Conservation (phyloP, 1,140 invertebrate species). For the Drosophila leontia region DNA sequence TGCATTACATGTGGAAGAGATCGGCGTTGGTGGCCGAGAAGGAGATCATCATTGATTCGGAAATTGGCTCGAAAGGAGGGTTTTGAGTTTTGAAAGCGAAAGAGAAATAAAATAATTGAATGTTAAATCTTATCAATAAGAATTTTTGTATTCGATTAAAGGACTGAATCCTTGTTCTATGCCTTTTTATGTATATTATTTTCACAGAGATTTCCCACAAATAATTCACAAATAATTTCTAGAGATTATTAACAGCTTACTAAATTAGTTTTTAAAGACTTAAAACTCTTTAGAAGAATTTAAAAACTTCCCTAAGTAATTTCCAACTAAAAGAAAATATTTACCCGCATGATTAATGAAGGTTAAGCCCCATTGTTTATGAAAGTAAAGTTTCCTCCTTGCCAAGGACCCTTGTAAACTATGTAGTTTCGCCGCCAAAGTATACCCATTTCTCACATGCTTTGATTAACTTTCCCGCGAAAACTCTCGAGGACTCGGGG, state of each 20-base stretch:
- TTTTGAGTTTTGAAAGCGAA: not conserved
- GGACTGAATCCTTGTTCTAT: no score
- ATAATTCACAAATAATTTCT: no score
- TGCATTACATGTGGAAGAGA: constrained; percentile 52
- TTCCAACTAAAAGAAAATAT: not conserved
- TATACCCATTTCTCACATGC: constrained; percentile 27
- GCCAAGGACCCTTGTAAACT: not conserved
- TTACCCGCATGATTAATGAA: constrained; percentile 28
- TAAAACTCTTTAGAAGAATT: not conserved
- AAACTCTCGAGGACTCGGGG: constrained; percentile 3
- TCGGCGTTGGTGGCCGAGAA: constrained; percentile 28
- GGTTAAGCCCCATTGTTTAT: constrained; percentile 25
- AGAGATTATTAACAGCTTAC: not conserved
- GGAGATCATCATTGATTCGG: constrained; percentile 39
- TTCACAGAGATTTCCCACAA: not conserved
- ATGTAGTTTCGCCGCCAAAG: constrained; percentile 6
- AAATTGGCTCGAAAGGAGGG: not conserved
- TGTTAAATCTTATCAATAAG: not conserved
- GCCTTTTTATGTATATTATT: no score
- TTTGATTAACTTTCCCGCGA: constrained; percentile 51
- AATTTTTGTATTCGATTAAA: no score
- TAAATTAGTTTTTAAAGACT: not conserved
- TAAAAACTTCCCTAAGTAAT: not conserved
- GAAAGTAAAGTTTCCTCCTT: constrained; percentile 20
- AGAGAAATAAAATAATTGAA: not conserved